Evolutionary conservation across 2,888 invertebrate genomes (phyloP), one percentile per base, ranked within the genome.

Genomic region (Mesoligia furuncula): DNA sequence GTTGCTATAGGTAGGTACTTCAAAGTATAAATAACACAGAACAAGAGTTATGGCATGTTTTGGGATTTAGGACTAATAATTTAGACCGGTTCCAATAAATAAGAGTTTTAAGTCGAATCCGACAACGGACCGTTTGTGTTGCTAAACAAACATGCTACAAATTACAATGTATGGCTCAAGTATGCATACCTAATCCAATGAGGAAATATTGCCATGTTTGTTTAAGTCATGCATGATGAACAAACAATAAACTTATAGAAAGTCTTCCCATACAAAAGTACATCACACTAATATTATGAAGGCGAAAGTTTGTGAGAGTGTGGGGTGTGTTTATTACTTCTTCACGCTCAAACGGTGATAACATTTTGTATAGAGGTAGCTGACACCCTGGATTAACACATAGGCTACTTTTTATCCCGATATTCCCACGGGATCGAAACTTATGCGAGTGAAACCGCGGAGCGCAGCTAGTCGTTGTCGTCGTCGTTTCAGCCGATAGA

Each of bases 31-130:
- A 80, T 48, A 65, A 69, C 9, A 15, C 13, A 48, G 36, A 51
- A 66, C 17, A 61, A 64, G 45, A 77, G 13, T 61, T 80, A 83
- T 6, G 39, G 42, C 27, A 31, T 17, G 36, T 59, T 74, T 71
- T 42, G 54, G 62, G 51, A 83, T 81, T 71, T 51, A 64, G 15
- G 78, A 67, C 57, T 36, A 70, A 66, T 77, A 67, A 83, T 20
- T 83, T 48, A n/a, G 70, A 51, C 62, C 20, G 62, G 78, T 67
- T 15, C 3, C 3, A 68, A 83, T 77, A 80, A 80, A 77, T 77
- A 67, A 59, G 17, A 78, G 24, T 64, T 82, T 77, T 48, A 71
- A 57, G 15, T 67, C 17, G 42, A 71, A 81, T 36, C 57, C 67
- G 83, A 83, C 61, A 83, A 83, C 27, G 31, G 31, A 27, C 27